A percentile compares a stretch with the other conserved stretches of the same genome.
Conservation (phyloP, 1,140 invertebrate species). For the Brachionus rotundiformis region DNA sequence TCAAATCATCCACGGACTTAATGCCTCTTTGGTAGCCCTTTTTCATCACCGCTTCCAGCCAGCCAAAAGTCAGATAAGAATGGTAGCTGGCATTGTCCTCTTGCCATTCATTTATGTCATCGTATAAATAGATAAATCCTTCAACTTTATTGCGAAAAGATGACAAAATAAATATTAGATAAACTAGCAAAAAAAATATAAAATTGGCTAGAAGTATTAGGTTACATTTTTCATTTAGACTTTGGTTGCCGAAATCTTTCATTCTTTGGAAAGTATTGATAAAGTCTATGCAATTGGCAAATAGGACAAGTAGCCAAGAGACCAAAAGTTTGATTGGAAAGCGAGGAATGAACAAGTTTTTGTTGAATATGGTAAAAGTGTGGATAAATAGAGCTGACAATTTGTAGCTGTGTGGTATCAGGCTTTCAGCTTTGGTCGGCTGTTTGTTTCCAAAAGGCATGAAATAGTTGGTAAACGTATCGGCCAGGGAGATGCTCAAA, state of each 20-base stretch:
- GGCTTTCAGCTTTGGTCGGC: not conserved
- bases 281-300: conserved; percentile 24
- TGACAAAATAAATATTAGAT: conserved; percentile 13
- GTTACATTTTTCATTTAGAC: not conserved
- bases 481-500: not conserved
- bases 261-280: not conserved
- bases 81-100: conserved; percentile 74
- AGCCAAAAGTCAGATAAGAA: conserved; percentile 79
- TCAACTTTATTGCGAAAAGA: not conserved
- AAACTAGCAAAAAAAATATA: not conserved
- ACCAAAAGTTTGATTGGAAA: conserved; percentile 18
- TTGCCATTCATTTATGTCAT: conserved; percentile 62
- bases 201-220: not conserved
- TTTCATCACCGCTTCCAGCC: conserved; percentile 81
- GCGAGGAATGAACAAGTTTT: not conserved
- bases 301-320: not conserved
- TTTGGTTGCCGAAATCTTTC: not conserved
- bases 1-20: conserved; percentile 77
- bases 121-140: not conserved
- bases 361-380: not conserved
- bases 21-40: conserved; percentile 76
- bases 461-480: conserved; percentile 3
- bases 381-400: not conserved
- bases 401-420: not conserved
- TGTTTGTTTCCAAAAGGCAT: not conserved